Conservation (phyloP, 2,797 vertebrate species). For the Eleutherodactylus coqui region DNA sequence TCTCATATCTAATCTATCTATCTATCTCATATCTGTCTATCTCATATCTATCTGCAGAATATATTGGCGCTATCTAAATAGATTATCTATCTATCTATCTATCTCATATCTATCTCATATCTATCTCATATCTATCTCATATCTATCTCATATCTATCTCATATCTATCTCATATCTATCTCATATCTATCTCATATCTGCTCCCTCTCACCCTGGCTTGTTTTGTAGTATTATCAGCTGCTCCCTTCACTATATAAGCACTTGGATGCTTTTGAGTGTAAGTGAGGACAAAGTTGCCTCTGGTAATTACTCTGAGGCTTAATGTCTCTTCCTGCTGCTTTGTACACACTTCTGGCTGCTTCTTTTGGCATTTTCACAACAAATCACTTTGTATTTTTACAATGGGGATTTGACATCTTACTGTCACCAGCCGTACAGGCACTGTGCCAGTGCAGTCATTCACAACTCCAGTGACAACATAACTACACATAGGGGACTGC, state of each 20-base stretch:
- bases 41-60: too few relatives aligned
- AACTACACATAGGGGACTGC: conserved; percentile 16
- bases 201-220: not conserved
- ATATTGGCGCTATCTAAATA: too few relatives aligned
- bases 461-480: conserved; percentile 27
- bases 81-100: too few relatives aligned
- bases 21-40: too few relatives aligned
- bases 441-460: conserved; percentile 26
- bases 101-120: too few relatives aligned
- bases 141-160: too few relatives aligned
- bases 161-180: too few relatives aligned
- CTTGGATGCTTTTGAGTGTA: conserved; percentile 34
- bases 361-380: conserved; percentile 50
- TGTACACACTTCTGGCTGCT: conserved; percentile 38
- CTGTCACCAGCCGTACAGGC: conserved; percentile 21
- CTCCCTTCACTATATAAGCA: not conserved
- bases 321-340: conserved; percentile 36
- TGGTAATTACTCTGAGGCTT: conserved; percentile 42
- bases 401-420: conserved; percentile 43
- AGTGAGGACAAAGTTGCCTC: conserved; percentile 43
- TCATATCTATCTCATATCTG: too few relatives aligned
- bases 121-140: too few relatives aligned
- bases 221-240: not conserved
- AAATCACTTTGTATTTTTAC: conserved; percentile 38
- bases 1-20: too few relatives aligned